A percentile compares a stretch with the other conserved stretches of the same genome.
Evolutionary conservation across 2,888 invertebrate species (phyloP).

Genomic region (Drosophila meridiana): DNA sequence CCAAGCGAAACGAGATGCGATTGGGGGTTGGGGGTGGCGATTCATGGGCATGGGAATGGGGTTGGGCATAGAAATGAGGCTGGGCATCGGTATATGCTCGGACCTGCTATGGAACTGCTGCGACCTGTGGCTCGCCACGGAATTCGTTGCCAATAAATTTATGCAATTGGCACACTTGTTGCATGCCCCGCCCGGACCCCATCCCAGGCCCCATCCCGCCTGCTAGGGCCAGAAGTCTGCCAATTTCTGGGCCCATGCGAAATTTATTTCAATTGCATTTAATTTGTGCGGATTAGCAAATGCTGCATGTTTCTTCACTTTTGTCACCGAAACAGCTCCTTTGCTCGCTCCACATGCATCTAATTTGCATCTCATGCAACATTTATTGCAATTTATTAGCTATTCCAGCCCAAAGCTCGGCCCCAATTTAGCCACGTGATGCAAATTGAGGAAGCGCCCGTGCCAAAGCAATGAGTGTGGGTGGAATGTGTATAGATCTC

Average conservation of each 20-base stretch:
- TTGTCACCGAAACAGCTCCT: constrained; percentile 30
- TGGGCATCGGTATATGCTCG: neutral
- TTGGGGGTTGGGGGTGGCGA: constrained; percentile 4
- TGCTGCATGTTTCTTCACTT: constrained; percentile 18
- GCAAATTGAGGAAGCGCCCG: constrained; percentile 1
- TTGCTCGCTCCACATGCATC: constrained; percentile 21
- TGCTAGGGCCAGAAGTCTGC: constrained; percentile 29
- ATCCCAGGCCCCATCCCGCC: neutral
- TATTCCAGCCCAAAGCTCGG: constrained; percentile 47
- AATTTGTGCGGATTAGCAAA: constrained; percentile 74
- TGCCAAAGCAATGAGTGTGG: neutral
- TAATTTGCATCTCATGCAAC: constrained; percentile 55
- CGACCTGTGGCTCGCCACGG: constrained; percentile 42
- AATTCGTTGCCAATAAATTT: constrained; percentile 77
- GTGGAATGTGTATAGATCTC: neutral
- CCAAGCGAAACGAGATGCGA: constrained; percentile 30
- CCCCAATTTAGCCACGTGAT: constrained; percentile 59
- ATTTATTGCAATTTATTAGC: constrained; percentile 74
- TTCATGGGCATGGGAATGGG: constrained; percentile 6
- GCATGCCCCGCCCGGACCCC: constrained; percentile 42
- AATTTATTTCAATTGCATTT: constrained; percentile 79
- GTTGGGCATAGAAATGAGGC: constrained; percentile 10
- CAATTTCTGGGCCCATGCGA: constrained; percentile 65
- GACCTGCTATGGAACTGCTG: constrained; percentile 16
- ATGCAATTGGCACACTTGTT: constrained; percentile 78